These are phyloP conservation scores for Barypeithes pellucidus DNA, from an alignment of 2,888 invertebrate genomes.

Conservation along the genomic window DNA sequence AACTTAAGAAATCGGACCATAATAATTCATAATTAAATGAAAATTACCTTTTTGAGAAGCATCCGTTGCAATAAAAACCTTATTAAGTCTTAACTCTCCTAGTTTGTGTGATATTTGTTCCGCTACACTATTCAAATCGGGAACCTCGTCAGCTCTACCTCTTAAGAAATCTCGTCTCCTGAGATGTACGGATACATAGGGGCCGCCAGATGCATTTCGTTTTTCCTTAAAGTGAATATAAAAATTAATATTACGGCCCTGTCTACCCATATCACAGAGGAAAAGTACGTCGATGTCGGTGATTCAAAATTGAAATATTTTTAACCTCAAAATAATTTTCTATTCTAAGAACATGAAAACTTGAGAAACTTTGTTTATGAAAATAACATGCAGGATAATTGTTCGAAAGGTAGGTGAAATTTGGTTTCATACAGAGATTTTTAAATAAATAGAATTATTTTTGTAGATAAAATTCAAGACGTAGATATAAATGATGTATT, in stretches of 20 bases:
- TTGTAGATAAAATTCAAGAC: constrained; percentile 60
- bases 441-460: not conserved
- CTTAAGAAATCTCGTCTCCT: constrained; percentile 90
- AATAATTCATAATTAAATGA: too few species aligned
- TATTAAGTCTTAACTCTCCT: constrained; percentile 73
- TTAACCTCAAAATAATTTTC: not conserved
- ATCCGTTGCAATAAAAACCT: constrained; percentile 91
- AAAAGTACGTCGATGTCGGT: not conserved
- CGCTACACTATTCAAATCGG: constrained; percentile 84
- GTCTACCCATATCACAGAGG: not conserved
- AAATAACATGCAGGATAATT: constrained; percentile 13
- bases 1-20: too few species aligned
- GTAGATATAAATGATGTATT: constrained; percentile 84
- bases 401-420: not conserved
- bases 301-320: too few species aligned
- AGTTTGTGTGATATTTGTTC: constrained; percentile 80
- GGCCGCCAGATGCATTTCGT: constrained; percentile 76
- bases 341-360: not conserved
- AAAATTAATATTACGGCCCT: not conserved
- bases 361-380: not conserved
- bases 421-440: not conserved
- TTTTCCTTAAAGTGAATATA: constrained; percentile 65
- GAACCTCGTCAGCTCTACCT: constrained; percentile 82
- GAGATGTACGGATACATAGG: constrained; percentile 90
- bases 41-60: constrained; percentile 74